A percentile compares a stretch with the other conserved stretches of the same genome.
These are phyloP conservation scores for Drosophila parabipectinata DNA, from an alignment of 1,140 invertebrate genomes.

Conservation along the genomic window DNA sequence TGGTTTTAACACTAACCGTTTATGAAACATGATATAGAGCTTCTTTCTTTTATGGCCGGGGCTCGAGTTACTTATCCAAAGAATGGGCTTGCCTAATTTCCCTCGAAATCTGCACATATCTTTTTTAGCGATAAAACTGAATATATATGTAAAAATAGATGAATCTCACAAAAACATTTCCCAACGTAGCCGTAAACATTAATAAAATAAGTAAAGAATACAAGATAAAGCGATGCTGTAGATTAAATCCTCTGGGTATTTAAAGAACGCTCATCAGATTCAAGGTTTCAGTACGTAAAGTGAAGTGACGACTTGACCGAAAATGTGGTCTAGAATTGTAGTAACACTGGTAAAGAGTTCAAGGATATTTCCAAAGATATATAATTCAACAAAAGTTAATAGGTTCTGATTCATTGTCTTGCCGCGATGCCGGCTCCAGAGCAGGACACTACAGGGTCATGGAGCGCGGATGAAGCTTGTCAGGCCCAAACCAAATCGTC, in stretches of 20 bases:
- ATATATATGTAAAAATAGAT: background rate
- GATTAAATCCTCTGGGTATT: slow-evolving; percentile 29
- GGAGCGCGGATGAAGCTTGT: slow-evolving; percentile 31
- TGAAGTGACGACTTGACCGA: slow-evolving; percentile 6
- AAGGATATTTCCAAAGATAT: background rate
- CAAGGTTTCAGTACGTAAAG: slow-evolving; percentile 36
- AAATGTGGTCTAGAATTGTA: slow-evolving; percentile 28
- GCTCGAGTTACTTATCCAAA: background rate
- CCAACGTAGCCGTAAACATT: slow-evolving; percentile 22
- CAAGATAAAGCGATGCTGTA: slow-evolving; percentile 25
- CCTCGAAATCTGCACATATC: slow-evolving; percentile 18
- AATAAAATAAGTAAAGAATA: slow-evolving; percentile 11
- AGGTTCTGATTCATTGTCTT: slow-evolving; percentile 17
- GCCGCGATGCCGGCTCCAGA: slow-evolving; percentile 7
- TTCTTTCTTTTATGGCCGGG: background rate
- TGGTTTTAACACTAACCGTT: background rate
- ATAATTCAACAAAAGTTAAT: background rate
- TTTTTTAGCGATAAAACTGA: slow-evolving; percentile 4
- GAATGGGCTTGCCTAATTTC: background rate
- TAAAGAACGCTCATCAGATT: slow-evolving; percentile 10
- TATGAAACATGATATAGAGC: background rate
- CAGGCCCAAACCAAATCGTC: background rate
- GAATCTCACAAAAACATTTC: slow-evolving; percentile 9
- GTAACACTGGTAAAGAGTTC: slow-evolving; percentile 23
- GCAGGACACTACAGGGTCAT: slow-evolving; percentile 2